phyloP scores from a whole-genome alignment of 2,888 invertebrate species.

The Dolichopus griseipennis region DNA sequence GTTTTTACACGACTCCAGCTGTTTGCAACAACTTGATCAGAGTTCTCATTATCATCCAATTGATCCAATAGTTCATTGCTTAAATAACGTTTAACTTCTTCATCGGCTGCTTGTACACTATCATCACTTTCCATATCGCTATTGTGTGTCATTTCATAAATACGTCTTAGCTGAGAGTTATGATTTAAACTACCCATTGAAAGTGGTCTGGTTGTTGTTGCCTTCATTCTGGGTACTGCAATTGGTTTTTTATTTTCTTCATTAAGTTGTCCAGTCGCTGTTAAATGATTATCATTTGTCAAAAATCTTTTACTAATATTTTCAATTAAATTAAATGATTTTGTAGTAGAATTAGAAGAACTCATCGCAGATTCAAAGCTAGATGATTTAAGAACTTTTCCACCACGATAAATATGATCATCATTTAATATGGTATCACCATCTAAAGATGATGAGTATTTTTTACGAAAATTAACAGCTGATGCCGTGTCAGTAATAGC shows the following conservation, averaged over 20 bases:
- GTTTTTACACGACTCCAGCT: slow-evolving; percentile 52
- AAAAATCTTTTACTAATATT: neutral
- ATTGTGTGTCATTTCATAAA: slow-evolving; percentile 41
- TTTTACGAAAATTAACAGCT: slow-evolving; percentile 16
- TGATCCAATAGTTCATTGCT: slow-evolving; percentile 28
- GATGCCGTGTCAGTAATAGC: slow-evolving; percentile 20
- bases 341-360: neutral
- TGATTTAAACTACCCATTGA: slow-evolving; percentile 31
- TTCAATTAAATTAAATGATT: neutral
- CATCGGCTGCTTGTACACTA: slow-evolving; percentile 48
- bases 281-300: neutral
- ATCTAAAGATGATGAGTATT: slow-evolving; percentile 24
- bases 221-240: slow-evolving; percentile 36
- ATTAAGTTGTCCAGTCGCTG: neutral
- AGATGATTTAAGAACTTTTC: slow-evolving; percentile 9
- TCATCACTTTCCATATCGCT: slow-evolving; percentile 47
- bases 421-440: slow-evolving; percentile 23
- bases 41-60: slow-evolving; percentile 27
- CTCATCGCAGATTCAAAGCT: slow-evolving; percentile 11
- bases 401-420: slow-evolving; percentile 1
- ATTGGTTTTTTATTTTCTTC: slow-evolving; percentile 25
- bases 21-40: slow-evolving; percentile 42
- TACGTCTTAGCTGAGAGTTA: slow-evolving; percentile 34
- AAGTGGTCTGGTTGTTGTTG: slow-evolving; percentile 16
- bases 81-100: slow-evolving; percentile 53